A percentile compares a stretch with the other conserved stretches of the same genome.
Conservation (phyloP, 2,888 invertebrate genomes). For the Hybos culiciformis region DNA sequence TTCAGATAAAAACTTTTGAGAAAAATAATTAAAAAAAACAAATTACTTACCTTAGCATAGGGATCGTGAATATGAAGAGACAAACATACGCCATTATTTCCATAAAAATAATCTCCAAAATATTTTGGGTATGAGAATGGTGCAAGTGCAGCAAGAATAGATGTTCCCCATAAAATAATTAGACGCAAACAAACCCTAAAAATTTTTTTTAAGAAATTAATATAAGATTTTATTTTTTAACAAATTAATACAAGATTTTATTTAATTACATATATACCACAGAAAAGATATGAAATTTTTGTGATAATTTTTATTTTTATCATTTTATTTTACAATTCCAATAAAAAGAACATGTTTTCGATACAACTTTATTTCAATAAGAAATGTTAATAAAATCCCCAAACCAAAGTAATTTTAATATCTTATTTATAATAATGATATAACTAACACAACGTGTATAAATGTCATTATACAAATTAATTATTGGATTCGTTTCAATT, state of each 20-base stretch:
- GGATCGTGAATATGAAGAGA: constrained; percentile 47
- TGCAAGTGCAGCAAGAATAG: constrained; percentile 37
- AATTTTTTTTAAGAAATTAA: background rate
- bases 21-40: too few species aligned
- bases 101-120: constrained; percentile 44
- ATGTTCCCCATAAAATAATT: constrained; percentile 38
- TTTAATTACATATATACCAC: background rate
- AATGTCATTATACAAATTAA: too few species aligned
- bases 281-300: too few species aligned
- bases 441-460: too few species aligned
- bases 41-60: constrained; percentile 37
- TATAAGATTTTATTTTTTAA: background rate
- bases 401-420: too few species aligned
- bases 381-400: too few species aligned
- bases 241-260: background rate
- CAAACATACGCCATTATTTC: constrained; percentile 45
- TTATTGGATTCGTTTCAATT: too few species aligned
- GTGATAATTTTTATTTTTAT: too few species aligned
- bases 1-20: background rate
- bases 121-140: constrained; percentile 39
- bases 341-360: too few species aligned
- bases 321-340: too few species aligned
- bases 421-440: too few species aligned
- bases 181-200: constrained; percentile 37
- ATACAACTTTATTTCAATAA: too few species aligned